A percentile compares a stretch with the other conserved stretches of the same genome.
These are phyloP conservation scores for Helicolenus hilgendorfi DNA, from an alignment of 2,797 vertebrate species.

Conservation along the genomic window DNA sequence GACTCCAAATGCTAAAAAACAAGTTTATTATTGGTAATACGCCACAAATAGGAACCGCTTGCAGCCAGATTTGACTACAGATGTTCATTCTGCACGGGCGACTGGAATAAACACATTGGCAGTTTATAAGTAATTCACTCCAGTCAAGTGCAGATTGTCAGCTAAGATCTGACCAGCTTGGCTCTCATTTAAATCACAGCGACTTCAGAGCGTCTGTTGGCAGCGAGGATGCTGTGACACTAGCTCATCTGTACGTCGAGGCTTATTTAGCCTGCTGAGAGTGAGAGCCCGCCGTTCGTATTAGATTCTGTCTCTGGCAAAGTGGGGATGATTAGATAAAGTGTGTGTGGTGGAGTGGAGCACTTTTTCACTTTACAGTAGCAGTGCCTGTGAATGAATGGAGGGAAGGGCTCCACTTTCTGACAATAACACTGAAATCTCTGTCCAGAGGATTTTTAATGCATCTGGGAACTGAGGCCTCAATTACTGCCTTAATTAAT, in stretches of 20 bases:
- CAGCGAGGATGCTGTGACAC: conserved; percentile 70
- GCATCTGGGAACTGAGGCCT: conserved; percentile 47
- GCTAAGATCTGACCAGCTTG: conserved; percentile 36
- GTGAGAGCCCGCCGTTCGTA: conserved; percentile 81
- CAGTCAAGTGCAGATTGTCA: conserved; percentile 36
- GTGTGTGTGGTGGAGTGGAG: conserved; percentile 83
- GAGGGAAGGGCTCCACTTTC: conserved; percentile 56
- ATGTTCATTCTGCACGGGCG: conserved; percentile 6
- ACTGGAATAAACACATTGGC: conserved; percentile 17
- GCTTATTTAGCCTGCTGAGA: conserved; percentile 86
- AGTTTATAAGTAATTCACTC: conserved; percentile 34
- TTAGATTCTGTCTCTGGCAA: conserved; percentile 85
- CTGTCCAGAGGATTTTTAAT: conserved; percentile 41
- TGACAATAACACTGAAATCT: conserved; percentile 59
- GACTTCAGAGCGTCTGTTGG: conserved; percentile 44
- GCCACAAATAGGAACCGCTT: neutral
- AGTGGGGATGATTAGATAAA: conserved; percentile 89
- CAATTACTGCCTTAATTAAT: conserved; percentile 57
- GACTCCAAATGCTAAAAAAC: neutral
- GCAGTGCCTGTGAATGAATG: conserved; percentile 63
- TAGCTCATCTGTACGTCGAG: conserved; percentile 80
- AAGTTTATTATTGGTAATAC: neutral
- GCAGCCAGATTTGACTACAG: neutral
- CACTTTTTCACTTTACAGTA: conserved; percentile 78
- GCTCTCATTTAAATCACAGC: conserved; percentile 65